Evolutionary conservation across 1,140 invertebrate genomes (phyloP), one percentile per base, ranked within the genome.

Genomic region (Penaeus chinensis): DNA sequence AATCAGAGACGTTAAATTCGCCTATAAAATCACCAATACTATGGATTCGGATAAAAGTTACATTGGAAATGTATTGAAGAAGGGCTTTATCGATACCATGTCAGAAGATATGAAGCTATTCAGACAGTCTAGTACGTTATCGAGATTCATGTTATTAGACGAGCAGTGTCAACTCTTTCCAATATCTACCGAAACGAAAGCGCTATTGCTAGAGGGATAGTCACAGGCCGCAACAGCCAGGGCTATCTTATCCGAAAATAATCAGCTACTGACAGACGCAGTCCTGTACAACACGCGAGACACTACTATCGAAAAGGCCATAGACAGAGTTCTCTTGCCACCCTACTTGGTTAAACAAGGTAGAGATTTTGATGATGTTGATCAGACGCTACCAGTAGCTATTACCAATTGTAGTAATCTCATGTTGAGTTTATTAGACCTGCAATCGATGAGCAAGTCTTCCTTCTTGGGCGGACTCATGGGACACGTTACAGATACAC

Each of bases 241-340:
- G 27, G 65, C 65, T 13, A n/a, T 69, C 22, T 69, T 69, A 69
- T 69, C 65, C 22, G 65, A 69, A 69, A 22, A 27, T 22, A n/a
- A 22, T 22, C 22, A 69, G 22, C 65, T 69, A 27, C 65, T 69
- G 22, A 69, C 65, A 7, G 65, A 69, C 22, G 22, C 27, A 22
- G 65, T 69, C 65, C 22, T 69, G 65, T 69, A 69, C 65, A 69
- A 69, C 65, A 69, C 65, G 22, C 65, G 65, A 69, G 65, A 69
- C 65, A n/a, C 65, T 22, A 3, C 65, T 27, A 69, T 69, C 65
- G 65, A 69, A 27, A 69, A 27, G 27, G 65, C 65, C 22, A 13
- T 69, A 27, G 65, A 69, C 27, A 22, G 65, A 22, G 27, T 69
- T 69, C 65, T 69, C 65, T 69, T 69, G 65, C 65, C 7, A 69